phyloP scores from a whole-genome alignment of 2,113 vertebrate species.

The Atlantisia rogersi region DNA sequence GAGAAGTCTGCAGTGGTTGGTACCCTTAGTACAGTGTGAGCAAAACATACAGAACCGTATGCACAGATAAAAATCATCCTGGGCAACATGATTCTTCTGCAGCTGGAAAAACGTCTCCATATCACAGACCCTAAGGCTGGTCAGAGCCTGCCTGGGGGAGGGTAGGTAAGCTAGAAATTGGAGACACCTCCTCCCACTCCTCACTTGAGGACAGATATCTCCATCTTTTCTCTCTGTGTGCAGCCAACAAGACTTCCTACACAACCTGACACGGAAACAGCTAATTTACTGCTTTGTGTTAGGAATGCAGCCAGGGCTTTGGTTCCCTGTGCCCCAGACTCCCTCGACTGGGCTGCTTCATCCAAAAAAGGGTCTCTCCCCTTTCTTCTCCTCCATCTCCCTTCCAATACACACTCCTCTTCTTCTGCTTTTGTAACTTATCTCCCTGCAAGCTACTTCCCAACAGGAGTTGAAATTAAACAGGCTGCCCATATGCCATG shows the following conservation, averaged over 20 bases:
- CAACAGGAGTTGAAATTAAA: conserved; percentile 96
- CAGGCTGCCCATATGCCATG: conserved; percentile 98
- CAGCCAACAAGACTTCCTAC: conserved; percentile 41
- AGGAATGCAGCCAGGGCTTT: background rate
- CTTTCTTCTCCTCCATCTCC: conserved; percentile 51
- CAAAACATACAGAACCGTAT: background rate
- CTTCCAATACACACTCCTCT: conserved; percentile 5
- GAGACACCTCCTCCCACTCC: background rate
- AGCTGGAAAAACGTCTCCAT: background rate
- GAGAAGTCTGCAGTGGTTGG: background rate
- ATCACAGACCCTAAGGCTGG: background rate
- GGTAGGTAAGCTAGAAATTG: background rate
- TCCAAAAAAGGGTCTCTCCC: conserved; percentile 32
- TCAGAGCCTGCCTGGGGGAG: background rate
- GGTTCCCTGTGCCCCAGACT: background rate
- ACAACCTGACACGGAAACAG: conserved; percentile 23
- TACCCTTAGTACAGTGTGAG: background rate
- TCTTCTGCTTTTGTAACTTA: conserved; percentile 80
- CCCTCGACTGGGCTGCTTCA: background rate
- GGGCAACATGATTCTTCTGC: background rate
- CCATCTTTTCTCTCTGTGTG: conserved; percentile 25
- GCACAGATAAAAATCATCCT: background rate
- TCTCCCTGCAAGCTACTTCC: conserved; percentile 83
- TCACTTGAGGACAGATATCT: conserved; percentile 1
- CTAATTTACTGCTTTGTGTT: conserved; percentile 27